Evolutionary conservation across 2,888 invertebrate genomes (phyloP).

Genomic region (Meta bourneti): DNA sequence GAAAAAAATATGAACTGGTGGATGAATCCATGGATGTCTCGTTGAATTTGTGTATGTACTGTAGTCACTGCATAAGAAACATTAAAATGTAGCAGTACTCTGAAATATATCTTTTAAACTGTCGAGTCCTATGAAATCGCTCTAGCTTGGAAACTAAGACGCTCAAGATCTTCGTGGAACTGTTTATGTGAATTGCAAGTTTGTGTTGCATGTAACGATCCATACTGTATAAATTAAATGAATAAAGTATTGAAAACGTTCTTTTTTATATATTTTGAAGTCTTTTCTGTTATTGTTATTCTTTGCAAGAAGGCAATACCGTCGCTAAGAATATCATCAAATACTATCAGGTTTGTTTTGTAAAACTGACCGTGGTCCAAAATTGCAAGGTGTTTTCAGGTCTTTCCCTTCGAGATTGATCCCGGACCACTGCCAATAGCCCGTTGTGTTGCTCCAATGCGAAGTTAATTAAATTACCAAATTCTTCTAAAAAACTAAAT

Average conservation of each 20-base stretch:
- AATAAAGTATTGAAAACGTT: constrained; percentile 71
- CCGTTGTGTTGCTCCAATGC: no score
- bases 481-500: no score
- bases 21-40: neutral
- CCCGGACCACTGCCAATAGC: no score
- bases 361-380: no score
- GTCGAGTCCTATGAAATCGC: constrained; percentile 21
- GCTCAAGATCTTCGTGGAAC: constrained; percentile 54
- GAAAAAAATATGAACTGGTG: no score
- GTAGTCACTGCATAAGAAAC: neutral
- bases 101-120: constrained; percentile 9
- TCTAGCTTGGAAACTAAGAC: constrained; percentile 26
- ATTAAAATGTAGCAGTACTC: neutral
- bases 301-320: no score
- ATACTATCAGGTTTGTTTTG: no score
- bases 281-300: neutral
- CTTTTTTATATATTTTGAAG: constrained; percentile 14
- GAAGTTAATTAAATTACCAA: no score
- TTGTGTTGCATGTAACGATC: constrained; percentile 69
- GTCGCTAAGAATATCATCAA: no score
- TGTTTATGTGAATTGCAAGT: constrained; percentile 68
- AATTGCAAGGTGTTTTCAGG: no score
- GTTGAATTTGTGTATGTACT: neutral
- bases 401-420: no score
- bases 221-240: constrained; percentile 68